Evolutionary conservation across 2,888 invertebrate genomes (phyloP).

Genomic region (Rapana venosa): DNA sequence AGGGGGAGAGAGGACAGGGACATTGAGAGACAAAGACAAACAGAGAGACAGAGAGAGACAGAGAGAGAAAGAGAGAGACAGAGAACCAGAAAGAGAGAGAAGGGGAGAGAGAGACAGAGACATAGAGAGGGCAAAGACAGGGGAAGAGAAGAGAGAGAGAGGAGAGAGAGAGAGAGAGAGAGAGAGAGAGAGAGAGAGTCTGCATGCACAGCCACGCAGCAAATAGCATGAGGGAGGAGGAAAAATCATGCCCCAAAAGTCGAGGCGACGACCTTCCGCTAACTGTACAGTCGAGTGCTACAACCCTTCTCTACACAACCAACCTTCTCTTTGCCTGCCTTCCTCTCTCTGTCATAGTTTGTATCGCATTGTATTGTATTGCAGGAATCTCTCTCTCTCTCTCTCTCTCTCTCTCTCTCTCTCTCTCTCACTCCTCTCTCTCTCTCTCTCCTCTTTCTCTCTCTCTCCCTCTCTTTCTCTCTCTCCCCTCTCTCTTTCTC

Average conservation of each 20-base stretch:
- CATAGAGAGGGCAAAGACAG: background rate
- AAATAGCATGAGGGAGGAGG: background rate
- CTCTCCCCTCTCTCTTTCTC: no score
- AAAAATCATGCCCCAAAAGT: background rate
- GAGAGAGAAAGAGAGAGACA: background rate
- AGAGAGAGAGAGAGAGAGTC: constrained; percentile 18
- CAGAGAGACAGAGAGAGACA: constrained; percentile 25
- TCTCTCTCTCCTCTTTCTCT: no score
- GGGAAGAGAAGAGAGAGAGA: background rate
- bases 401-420: no score
- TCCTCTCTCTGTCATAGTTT: no score
- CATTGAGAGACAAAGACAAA: constrained; percentile 30
- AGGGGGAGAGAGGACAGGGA: background rate
- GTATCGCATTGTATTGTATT: no score
- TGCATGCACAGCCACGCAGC: background rate
- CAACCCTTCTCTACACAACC: no score
- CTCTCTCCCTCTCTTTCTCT: no score
- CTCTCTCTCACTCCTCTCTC: no score
- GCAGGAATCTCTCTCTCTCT: no score
- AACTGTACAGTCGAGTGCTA: no score
- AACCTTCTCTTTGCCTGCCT: no score
- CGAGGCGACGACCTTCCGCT: no score
- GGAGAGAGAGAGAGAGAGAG: constrained; percentile 29
- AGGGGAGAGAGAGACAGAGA: background rate
- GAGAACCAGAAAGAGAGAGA: background rate